phyloP scores from a whole-genome alignment of 2,888 invertebrate species.

The Drosophila yooni region DNA sequence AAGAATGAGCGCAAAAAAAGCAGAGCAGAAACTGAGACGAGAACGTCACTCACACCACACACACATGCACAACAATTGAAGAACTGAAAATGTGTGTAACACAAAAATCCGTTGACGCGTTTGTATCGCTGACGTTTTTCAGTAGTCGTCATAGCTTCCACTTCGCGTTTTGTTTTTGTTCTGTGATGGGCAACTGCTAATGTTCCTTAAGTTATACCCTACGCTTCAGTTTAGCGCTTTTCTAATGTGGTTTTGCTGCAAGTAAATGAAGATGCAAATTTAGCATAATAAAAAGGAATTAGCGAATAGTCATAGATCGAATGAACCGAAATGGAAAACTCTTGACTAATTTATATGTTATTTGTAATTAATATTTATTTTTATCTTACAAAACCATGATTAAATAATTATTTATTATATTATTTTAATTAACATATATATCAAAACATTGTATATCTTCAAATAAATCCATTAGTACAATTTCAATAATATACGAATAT shows the following conservation, averaged over 20 bases:
- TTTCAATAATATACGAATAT: not conserved
- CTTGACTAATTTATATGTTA: not conserved
- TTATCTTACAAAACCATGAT: not conserved
- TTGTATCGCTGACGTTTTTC: constrained; percentile 53
- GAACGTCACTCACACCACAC: constrained; percentile 37
- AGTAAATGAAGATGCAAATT: not conserved
- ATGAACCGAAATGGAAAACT: not conserved
- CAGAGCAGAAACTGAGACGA: constrained; percentile 45
- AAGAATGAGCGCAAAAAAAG: constrained; percentile 70
- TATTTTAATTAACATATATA: not conserved
- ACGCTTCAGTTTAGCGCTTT: not conserved
- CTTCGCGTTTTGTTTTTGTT: constrained; percentile 33
- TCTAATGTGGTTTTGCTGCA: not conserved
- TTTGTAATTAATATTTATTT: not conserved
- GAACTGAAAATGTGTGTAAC: constrained; percentile 64
- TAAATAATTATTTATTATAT: not conserved
- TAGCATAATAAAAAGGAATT: not conserved
- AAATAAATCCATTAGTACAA: not conserved
- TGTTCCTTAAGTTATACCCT: constrained; percentile 38
- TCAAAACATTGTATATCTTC: not conserved
- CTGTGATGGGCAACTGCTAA: constrained; percentile 33
- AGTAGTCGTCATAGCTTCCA: constrained; percentile 44
- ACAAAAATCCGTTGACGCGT: constrained; percentile 75
- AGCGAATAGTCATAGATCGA: not conserved
- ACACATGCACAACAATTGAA: constrained; percentile 26